Evolutionary conservation across 2,888 invertebrate species (phyloP).

Genomic region (Entomobrya proxima): DNA sequence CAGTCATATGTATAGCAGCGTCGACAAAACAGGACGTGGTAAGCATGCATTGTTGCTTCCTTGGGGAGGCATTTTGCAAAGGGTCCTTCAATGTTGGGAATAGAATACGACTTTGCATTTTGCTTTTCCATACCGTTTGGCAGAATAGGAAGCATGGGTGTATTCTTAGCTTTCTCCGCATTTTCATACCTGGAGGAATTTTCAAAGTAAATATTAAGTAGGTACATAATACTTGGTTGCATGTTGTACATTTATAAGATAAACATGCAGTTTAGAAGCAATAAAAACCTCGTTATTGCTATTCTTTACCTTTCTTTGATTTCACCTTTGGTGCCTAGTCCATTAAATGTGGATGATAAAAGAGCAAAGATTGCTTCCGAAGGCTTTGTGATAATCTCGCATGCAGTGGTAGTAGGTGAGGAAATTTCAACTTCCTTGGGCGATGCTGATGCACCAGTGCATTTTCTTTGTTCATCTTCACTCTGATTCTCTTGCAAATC

Average conservation of each 20-base stretch:
- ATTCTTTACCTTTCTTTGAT: constrained; percentile 56
- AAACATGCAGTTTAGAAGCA: not conserved
- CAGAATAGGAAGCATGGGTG: constrained; percentile 39
- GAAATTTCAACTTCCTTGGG: not conserved
- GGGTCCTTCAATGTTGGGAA: constrained; percentile 70
- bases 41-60: constrained; percentile 68
- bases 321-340: constrained; percentile 56
- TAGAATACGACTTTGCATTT: constrained; percentile 45
- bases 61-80: constrained; percentile 66
- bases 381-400: not conserved
- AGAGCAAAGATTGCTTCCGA: constrained; percentile 38
- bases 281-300: not conserved
- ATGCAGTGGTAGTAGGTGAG: not conserved
- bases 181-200: constrained; percentile 51
- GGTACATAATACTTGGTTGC: no score
- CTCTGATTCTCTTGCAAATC: not conserved
- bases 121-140: constrained; percentile 62
- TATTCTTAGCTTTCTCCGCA: constrained; percentile 6
- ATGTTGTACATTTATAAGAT: not conserved
- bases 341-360: constrained; percentile 57
- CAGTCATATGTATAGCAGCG: constrained; percentile 71
- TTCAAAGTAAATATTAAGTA: no score
- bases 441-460: not conserved
- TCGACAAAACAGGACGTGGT: constrained; percentile 67
- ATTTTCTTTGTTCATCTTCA: not conserved